Evolutionary conservation across 2,113 vertebrate species (phyloP), one percentile per base, ranked within the genome.

Genomic region (Amblyornis subalaris): DNA sequence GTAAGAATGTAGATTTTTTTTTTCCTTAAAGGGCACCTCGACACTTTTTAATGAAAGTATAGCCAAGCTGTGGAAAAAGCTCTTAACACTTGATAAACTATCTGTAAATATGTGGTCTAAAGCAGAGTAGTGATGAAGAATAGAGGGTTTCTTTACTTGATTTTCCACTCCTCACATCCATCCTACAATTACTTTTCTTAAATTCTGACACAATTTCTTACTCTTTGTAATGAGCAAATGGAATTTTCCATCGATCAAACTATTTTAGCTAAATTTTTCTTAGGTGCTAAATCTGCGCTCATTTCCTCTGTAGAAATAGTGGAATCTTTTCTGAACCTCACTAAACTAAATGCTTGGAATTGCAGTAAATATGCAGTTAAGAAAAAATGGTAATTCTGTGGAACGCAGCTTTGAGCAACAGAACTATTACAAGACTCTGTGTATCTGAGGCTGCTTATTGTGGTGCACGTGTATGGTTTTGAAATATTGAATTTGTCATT

Each of bases 151-250:
- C 7, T 74, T 50, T 12, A 54, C 51, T 47, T 60, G 1, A n/a
- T n/a, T n/a, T n/a, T 14, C 15, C 7, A 22, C 3, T 2, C 2
- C 10, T n/a, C 10, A 4, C 16, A 51, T n/a, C 16, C 13, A 38
- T 53, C 7, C 5, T 15, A 21, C 9, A 47, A 21, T 21, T 55
- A 28, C 10, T 60, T 76, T 64, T 29, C 25, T 42, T 22, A 28
- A 38, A 31, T 55, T 9, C 2, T 11, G 25, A 10, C 31, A 28
- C 2, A n/a, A 24, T 67, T 71, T 64, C 14, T 57, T 62, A 20
- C 4, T 65, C 9, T 21, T 31, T 28, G 10, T 45, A 31, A 35
- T 17, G 16, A 23, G 3, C 35, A 33, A 72, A 65, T 22, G 8
- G 15, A 47, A n/a, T 2, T 77, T 35, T 17, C 2, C 25, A n/a